Evolutionary conservation across 2,888 invertebrate genomes (phyloP), one percentile per base, ranked within the genome.

Genomic region (Artemia sinica): DNA sequence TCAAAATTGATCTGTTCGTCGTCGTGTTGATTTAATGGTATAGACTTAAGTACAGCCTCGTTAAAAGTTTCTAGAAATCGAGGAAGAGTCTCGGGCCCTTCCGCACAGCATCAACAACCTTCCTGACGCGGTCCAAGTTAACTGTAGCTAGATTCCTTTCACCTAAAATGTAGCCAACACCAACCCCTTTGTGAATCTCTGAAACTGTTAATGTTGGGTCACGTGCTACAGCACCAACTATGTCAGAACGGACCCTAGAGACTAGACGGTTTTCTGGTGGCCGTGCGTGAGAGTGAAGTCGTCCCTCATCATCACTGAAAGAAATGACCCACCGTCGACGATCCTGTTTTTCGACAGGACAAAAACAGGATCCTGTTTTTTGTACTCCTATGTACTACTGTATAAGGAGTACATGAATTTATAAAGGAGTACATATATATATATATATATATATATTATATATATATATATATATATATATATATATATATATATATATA

Each of bases 61-160:
- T 52, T 52, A 52, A 52, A 52, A 52, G 58, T 52, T 52, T 52
- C 58, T 2, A 52, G 58, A 52, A 52, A 52, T 52, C 7, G 58
- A 52, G 4, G 7, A 52, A 52, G 58, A 52, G 7, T 7, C 58
- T 52, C 14, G 58, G 58, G 58, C 58, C 5, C 58, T 52, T 52
- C 7, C 58, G 2, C 7, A 52, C 58, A 52, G 5, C 58, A 52
- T 2, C 52, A 52, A n/a, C 52, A 52, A 7, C 58, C 58, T 52
- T 52, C 7, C 58, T 52, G 58, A 52, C 4, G 58, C 58, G 58
- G 7, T 52, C 7, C 58, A 52, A 52, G 58, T 52, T 52, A 52
- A 52, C 41, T 6, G 41, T 0, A 41, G 41, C 41, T 41, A 41
- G 2, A 41, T 41, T 41, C 41, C 41, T 41, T 41, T 41, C 41